phyloP scores from a whole-genome alignment of 2,797 vertebrate genomes.

The Enteromius treurensis region DNA sequence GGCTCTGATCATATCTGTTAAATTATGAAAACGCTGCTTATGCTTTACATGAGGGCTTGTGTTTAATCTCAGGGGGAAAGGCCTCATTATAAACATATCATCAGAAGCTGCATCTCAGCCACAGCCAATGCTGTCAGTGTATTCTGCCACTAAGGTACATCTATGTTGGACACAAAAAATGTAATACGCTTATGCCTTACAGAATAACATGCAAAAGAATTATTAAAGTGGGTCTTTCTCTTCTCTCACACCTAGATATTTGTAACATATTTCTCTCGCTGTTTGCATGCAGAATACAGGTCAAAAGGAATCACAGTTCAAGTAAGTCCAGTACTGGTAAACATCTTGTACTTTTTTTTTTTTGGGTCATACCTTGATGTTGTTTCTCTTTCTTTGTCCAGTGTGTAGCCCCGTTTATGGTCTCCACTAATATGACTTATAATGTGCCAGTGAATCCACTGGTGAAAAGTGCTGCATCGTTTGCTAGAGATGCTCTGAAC shows the following conservation, averaged over 20 bases:
- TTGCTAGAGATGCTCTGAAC: constrained; percentile 76
- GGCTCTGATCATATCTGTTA: neutral
- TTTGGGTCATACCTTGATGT: neutral
- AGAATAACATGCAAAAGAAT: neutral
- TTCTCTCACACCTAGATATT: constrained; percentile 69
- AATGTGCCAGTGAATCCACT: constrained; percentile 50
- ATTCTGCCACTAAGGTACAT: constrained; percentile 80
- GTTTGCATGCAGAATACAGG: constrained; percentile 77
- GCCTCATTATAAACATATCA: constrained; percentile 83
- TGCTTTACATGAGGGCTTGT: constrained; percentile 2
- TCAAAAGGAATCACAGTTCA: constrained; percentile 76
- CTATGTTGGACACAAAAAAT: neutral
- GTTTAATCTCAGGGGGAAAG: constrained; percentile 70
- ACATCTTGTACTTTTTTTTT: neutral
- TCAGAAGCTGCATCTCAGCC: constrained; percentile 70
- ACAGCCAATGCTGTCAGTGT: constrained; percentile 73
- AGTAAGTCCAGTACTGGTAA: constrained; percentile 65
- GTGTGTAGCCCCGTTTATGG: constrained; percentile 77
- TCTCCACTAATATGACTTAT: constrained; percentile 78
- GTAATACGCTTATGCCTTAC: neutral
- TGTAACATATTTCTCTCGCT: constrained; percentile 75
- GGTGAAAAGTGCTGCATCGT: constrained; percentile 71
- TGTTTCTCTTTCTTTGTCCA: constrained; percentile 50
- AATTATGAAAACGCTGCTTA: neutral
- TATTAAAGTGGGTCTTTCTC: neutral